A percentile compares a stretch with the other conserved stretches of the same genome.
phyloP scores from a whole-genome alignment of 1,140 invertebrate species.

The Mya arenaria region DNA sequence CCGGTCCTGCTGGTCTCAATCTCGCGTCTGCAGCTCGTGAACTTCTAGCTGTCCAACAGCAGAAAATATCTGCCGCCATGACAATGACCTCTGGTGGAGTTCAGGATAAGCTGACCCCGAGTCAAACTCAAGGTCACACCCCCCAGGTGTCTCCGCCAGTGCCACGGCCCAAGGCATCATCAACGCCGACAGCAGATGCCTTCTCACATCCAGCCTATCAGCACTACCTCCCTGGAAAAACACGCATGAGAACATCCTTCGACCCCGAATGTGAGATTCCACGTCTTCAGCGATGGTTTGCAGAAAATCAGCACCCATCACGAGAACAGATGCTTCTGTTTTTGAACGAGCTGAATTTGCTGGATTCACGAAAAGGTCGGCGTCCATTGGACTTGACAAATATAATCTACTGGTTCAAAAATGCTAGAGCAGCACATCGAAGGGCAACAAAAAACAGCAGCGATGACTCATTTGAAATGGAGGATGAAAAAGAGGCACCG shows the following conservation, averaged over 20 bases:
- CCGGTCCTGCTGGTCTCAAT: background rate
- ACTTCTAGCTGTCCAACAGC: slow-evolving; percentile 37
- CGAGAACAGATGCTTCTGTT: slow-evolving; percentile 93
- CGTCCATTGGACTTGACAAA: slow-evolving; percentile 98
- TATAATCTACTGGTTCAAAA: slow-evolving; percentile 99
- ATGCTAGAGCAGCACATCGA: slow-evolving; percentile 97
- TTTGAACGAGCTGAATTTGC: slow-evolving; percentile 94
- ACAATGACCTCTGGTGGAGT: background rate
- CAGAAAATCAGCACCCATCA: slow-evolving; percentile 96
- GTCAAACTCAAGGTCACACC: background rate
- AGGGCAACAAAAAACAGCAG: slow-evolving; percentile 81
- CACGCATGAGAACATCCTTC: slow-evolving; percentile 86
- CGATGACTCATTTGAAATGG: slow-evolving; percentile 73
- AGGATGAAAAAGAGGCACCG: slow-evolving; percentile 64
- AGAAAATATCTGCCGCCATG: slow-evolving; percentile 13
- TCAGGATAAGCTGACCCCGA: background rate
- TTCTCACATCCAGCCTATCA: slow-evolving; percentile 44
- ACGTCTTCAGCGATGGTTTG: slow-evolving; percentile 96
- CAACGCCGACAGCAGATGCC: slow-evolving; percentile 39
- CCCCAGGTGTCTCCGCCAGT: slow-evolving; percentile 37
- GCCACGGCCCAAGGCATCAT: slow-evolving; percentile 44
- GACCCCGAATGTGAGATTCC: slow-evolving; percentile 98
- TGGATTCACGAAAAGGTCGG: slow-evolving; percentile 92
- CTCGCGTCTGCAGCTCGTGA: slow-evolving; percentile 36
- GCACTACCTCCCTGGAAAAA: slow-evolving; percentile 69